These are phyloP conservation scores for Cyaniris semiargus DNA, from an alignment of 2,888 invertebrate species.

Conservation along the genomic window DNA sequence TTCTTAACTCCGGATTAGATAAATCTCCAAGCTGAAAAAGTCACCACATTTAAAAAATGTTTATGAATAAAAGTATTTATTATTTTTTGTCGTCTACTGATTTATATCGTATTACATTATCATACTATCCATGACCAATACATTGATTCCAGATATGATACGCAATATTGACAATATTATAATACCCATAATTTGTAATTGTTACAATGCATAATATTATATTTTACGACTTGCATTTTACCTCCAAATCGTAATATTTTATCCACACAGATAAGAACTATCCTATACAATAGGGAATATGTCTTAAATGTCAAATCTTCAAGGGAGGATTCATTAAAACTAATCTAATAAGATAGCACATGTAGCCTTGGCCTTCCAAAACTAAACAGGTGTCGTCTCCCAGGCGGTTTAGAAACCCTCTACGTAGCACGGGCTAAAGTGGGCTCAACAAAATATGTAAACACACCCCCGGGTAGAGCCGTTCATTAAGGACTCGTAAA, in stretches of 20 bases:
- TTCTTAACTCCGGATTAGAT: conserved; percentile 94
- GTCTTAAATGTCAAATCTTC: too few relatives aligned
- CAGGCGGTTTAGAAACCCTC: conserved; percentile 47
- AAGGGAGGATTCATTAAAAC: not conserved
- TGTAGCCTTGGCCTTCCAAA: not conserved
- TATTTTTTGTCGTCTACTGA: not conserved
- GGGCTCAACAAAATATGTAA: conserved; percentile 58
- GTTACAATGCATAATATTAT: too few relatives aligned
- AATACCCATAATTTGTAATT: too few relatives aligned
- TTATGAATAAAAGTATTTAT: conserved; percentile 22
- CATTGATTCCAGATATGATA: too few relatives aligned
- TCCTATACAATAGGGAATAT: too few relatives aligned
- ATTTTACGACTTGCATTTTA: too few relatives aligned
- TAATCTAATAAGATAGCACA: not conserved
- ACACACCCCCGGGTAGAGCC: conserved; percentile 61
- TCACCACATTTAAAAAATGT: not conserved
- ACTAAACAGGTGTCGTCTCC: not conserved
- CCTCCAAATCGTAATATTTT: too few relatives aligned
- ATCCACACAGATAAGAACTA: too few relatives aligned
- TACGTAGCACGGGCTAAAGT: conserved; percentile 42
- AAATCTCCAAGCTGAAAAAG: conserved; percentile 89
- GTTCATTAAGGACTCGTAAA: conserved; percentile 68
- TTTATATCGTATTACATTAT: not conserved
- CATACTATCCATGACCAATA: too few relatives aligned
- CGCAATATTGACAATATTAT: too few relatives aligned